Evolutionary conservation across 2,797 vertebrate genomes (phyloP).

Genomic region (Nannoperca australis): DNA sequence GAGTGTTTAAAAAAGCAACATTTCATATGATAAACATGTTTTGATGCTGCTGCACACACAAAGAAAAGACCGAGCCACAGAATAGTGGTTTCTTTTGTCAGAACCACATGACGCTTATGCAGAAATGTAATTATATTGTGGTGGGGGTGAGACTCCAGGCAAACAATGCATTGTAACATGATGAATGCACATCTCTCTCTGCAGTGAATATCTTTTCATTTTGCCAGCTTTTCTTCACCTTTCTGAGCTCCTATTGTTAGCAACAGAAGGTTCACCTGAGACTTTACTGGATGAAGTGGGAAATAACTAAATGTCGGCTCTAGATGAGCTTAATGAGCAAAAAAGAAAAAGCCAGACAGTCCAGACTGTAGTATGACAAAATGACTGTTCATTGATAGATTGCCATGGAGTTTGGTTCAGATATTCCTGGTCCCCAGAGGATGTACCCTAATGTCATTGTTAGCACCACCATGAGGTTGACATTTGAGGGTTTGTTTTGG

Average conservation of each 20-base stretch:
- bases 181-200: slow-evolving; percentile 38
- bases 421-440: neutral
- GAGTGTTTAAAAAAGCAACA: neutral
- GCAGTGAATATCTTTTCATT: slow-evolving; percentile 44
- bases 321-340: neutral
- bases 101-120: slow-evolving; percentile 24
- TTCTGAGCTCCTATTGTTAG: slow-evolving; percentile 18
- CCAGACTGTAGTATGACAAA: neutral
- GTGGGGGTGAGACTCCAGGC: slow-evolving; percentile 24
- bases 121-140: slow-evolving; percentile 40
- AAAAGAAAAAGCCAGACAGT: neutral
- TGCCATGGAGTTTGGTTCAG: neutral
- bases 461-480: no score
- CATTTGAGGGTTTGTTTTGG: no score
- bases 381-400: neutral
- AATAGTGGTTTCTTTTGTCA: slow-evolving; percentile 34
- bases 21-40: slow-evolving; percentile 38
- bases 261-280: slow-evolving; percentile 19
- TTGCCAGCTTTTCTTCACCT: slow-evolving; percentile 39
- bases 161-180: slow-evolving; percentile 43
- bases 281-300: neutral
- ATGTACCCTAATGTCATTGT: neutral
- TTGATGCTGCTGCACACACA: slow-evolving; percentile 29
- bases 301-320: neutral
- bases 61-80: slow-evolving; percentile 2